Base-by-base conservation (phyloP, 2,888 invertebrate genomes). In the Patella caerulea region DNA sequence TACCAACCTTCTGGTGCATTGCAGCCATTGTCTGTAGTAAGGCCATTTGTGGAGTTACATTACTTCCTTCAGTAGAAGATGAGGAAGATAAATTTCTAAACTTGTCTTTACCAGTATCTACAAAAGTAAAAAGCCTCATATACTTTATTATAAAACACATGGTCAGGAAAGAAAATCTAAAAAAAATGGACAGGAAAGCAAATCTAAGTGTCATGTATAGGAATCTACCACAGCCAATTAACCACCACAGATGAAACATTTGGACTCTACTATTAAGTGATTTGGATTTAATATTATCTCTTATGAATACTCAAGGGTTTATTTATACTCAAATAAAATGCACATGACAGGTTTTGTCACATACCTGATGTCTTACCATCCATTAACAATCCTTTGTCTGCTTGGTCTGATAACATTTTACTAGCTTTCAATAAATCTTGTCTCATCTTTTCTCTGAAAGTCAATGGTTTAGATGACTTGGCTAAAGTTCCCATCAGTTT, bases 21-120 rank as follows among this genome's bases (percentile, higher is more conserved):
- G 90, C 91, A 70, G 92, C 92, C 91, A 92, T 92, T 7, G 92
- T 91, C 78, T 92, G 91, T 70, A 91, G 85, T 5, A 92, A 85
- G 5, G 91, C 92, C 86, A 91, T 88, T 82, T 92, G 92, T 12
- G 92, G 91, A 3, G 92, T 92, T 29, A 91, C 88, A 11, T 86
- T 82, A 17, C 87, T 82, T 9, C 76, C 74, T 34, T 80, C 81
- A 19, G 79, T 9, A 45, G 45, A 7, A 45, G 45, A 45, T 45
- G 45, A 45, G 9, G 45, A 45, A 45, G 45, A 24, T 17, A 71
- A 11, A 29, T 12, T 24, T 73, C 54, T 53, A 19, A 65, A 17
- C 29, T 74, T 69, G 15, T 74, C 74, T 74, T 34, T 75, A 34
- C 54, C 52, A 55, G n/a, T 17, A 72, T 76, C 55, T 56, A n/a